Percentiles rank a stretch among this genome's conserved stretches.
phyloP scores from a whole-genome alignment of 2,113 vertebrate species.

The Balaeniceps rex region DNA sequence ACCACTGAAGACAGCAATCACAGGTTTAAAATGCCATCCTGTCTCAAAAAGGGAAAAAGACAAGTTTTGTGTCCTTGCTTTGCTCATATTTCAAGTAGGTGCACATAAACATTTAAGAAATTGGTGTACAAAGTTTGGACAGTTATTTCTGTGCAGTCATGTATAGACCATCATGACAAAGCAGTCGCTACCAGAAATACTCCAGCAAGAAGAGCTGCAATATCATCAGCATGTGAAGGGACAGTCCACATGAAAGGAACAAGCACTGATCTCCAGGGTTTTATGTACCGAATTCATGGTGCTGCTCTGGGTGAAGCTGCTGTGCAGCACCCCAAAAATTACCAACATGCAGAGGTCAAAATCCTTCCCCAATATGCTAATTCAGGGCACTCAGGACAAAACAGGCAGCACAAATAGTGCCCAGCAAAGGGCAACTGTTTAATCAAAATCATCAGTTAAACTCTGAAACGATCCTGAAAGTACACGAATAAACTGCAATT shows the following conservation, averaged over 20 bases:
- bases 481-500: not conserved
- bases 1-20: not conserved
- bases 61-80: not conserved
- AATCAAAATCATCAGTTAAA: not conserved
- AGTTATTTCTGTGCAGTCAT: not conserved
- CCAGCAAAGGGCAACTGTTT: not conserved
- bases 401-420: not conserved
- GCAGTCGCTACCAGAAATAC: not conserved
- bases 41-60: not conserved
- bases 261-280: accelerated
- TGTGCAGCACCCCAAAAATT: accelerated
- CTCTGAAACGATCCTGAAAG: not conserved
- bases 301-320: not conserved
- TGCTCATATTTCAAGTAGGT: not conserved
- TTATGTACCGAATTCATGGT: not conserved
- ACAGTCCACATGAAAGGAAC: not conserved
- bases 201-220: not conserved
- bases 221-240: not conserved
- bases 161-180: not conserved
- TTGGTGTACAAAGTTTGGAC: not conserved
- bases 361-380: accelerated
- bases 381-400: not conserved
- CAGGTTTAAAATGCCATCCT: not conserved
- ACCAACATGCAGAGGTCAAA: not conserved
- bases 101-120: not conserved